These are phyloP conservation scores for Porphyrio hochstetteri DNA, from an alignment of 2,113 vertebrate genomes.

Conservation along the genomic window DNA sequence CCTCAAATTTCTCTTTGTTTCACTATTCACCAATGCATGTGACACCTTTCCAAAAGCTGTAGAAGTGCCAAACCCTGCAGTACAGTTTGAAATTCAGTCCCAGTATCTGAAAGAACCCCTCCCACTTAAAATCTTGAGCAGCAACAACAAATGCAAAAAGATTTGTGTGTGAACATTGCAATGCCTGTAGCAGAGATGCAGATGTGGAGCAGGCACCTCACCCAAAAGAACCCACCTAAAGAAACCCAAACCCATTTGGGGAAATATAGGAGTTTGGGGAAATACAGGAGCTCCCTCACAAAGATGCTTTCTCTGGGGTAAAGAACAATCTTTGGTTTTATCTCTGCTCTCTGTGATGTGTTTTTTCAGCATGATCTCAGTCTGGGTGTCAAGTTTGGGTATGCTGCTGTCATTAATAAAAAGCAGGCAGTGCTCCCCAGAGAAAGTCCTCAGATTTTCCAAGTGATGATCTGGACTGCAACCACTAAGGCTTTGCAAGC, in stretches of 20 bases:
- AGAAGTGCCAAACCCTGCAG: neutral
- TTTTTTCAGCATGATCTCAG: neutral
- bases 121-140: neutral
- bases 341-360: neutral
- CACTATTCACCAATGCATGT: neutral
- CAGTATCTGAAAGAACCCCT: neutral
- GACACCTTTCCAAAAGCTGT: neutral
- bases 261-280: neutral
- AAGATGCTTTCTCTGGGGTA: neutral
- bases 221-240: fast-evolving
- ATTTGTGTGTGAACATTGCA: neutral
- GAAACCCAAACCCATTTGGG: neutral
- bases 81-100: neutral
- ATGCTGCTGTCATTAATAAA: neutral
- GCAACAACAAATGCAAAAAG: neutral
- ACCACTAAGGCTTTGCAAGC: neutral
- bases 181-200: neutral
- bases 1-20: neutral
- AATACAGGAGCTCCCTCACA: neutral
- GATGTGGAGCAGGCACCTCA: neutral
- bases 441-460: neutral
- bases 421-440: neutral
- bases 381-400: neutral
- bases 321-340: neutral
- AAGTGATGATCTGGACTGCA: neutral